A percentile compares a stretch with the other conserved stretches of the same genome.
phyloP scores from a whole-genome alignment of 2,797 vertebrate genomes.

The Oryzias sinensis region DNA sequence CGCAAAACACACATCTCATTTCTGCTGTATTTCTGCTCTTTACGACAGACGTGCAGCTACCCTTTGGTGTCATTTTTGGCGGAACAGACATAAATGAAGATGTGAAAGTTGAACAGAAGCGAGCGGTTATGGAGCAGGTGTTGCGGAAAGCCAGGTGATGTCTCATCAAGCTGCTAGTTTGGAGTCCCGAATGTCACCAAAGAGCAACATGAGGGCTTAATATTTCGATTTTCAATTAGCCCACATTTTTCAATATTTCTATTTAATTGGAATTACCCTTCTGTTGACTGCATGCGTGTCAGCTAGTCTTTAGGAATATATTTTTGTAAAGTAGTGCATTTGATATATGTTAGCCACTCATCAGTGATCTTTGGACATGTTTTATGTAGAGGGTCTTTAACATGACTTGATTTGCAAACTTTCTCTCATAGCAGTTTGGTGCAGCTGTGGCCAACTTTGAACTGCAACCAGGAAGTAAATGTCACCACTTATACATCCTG shows the following conservation, averaged over 20 bases:
- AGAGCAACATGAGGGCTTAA: too few relatives aligned
- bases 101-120: conserved; percentile 83
- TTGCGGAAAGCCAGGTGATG: conserved; percentile 88
- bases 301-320: too few relatives aligned
- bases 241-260: too few relatives aligned
- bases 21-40: conserved; percentile 47
- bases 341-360: neutral
- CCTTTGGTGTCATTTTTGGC: conserved; percentile 92
- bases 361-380: neutral
- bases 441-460: conserved; percentile 18
- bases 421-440: conserved; percentile 29
- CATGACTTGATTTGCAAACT: conserved; percentile 16
- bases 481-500: neutral
- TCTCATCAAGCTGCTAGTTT: conserved; percentile 21
- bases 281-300: too few relatives aligned
- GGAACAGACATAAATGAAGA: conserved; percentile 98
- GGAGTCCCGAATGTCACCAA: conserved; percentile 3
- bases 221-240: too few relatives aligned
- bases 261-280: too few relatives aligned
- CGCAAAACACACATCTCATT: conserved; percentile 11
- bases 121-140: conserved; percentile 84
- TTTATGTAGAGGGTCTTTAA: conserved; percentile 1
- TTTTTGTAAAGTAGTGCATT: neutral
- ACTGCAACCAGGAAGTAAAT: conserved; percentile 23
- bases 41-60: conserved; percentile 79